Evolutionary conservation across 2,113 vertebrate species (phyloP).

Genomic region (Sturnus vulgaris): DNA sequence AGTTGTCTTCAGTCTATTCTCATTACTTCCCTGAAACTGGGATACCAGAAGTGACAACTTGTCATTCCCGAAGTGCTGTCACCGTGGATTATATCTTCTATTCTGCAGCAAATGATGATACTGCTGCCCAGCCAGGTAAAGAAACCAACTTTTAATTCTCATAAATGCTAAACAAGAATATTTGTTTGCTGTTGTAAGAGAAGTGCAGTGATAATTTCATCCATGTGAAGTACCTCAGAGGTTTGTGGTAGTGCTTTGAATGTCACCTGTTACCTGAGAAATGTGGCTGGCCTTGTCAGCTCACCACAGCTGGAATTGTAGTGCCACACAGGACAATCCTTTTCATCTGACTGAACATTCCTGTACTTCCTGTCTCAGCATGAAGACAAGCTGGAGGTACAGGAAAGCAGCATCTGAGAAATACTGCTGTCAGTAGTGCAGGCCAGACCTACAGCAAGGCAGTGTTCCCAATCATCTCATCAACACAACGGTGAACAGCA

Average conservation of each 20-base stretch:
- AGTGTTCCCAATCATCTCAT: neutral
- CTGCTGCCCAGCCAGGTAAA: conserved; percentile 69
- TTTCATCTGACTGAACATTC: neutral
- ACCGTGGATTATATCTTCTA: conserved; percentile 98
- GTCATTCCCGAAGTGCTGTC: conserved; percentile 85
- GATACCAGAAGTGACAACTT: conserved; percentile 90
- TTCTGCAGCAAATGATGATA: conserved; percentile 69
- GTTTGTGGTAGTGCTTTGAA: neutral
- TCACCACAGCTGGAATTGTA: neutral
- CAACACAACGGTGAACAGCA: neutral
- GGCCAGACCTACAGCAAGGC: neutral
- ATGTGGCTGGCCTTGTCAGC: fast-evolving
- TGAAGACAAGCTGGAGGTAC: neutral
- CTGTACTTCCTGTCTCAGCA: neutral
- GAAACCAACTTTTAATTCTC: neutral
- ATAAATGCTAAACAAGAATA: neutral
- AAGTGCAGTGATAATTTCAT: neutral
- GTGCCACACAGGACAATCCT: neutral
- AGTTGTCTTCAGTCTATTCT: conserved; percentile 86
- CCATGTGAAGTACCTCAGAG: neutral
- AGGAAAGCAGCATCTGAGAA: neutral
- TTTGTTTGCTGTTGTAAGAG: neutral
- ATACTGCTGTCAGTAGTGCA: neutral
- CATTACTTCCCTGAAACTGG: conserved; percentile 81
- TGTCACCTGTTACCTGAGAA: neutral